Conservation (phyloP, 2,797 vertebrate species). For the Silurus lanzhouensis region DNA sequence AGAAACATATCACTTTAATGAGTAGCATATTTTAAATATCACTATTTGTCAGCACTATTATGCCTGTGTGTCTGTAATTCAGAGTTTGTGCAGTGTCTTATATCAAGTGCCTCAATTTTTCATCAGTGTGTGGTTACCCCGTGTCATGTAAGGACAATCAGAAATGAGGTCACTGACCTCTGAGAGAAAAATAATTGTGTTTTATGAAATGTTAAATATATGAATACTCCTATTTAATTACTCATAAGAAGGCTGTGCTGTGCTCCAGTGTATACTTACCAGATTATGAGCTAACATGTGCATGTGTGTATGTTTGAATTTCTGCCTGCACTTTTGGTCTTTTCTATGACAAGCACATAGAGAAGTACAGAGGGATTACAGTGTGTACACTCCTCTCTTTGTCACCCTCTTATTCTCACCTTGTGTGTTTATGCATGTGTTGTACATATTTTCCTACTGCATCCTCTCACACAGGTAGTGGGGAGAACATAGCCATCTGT, state of each 20-base stretch:
- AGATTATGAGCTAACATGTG: conserved; percentile 1
- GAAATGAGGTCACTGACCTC: conserved; percentile 37
- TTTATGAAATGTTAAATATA: conserved; percentile 21
- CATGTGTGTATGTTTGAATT: conserved; percentile 8
- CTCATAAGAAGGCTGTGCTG: neutral
- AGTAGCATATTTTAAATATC: conserved; percentile 43
- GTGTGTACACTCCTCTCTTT: neutral
- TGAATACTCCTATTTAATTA: neutral
- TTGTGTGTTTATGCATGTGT: conserved; percentile 3
- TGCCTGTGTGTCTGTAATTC: conserved; percentile 28
- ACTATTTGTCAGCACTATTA: conserved; percentile 31
- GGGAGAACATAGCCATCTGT: conserved; percentile 41
- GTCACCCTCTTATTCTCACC: neutral
- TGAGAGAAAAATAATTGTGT: conserved; percentile 16
- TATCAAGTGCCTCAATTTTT: conserved; percentile 56
- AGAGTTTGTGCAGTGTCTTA: conserved; percentile 38
- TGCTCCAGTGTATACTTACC: conserved; percentile 2
- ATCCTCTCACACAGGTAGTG: conserved; percentile 25
- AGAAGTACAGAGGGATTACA: conserved; percentile 13
- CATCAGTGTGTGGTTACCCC: conserved; percentile 22
- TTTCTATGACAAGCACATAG: conserved; percentile 27
- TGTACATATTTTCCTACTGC: conserved; percentile 19
- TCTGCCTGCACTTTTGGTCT: neutral
- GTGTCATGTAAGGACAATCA: conserved; percentile 50
- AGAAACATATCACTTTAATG: conserved; percentile 27